phyloP scores from a whole-genome alignment of 2,797 vertebrate genomes.

The Cichlasoma orientale region DNA sequence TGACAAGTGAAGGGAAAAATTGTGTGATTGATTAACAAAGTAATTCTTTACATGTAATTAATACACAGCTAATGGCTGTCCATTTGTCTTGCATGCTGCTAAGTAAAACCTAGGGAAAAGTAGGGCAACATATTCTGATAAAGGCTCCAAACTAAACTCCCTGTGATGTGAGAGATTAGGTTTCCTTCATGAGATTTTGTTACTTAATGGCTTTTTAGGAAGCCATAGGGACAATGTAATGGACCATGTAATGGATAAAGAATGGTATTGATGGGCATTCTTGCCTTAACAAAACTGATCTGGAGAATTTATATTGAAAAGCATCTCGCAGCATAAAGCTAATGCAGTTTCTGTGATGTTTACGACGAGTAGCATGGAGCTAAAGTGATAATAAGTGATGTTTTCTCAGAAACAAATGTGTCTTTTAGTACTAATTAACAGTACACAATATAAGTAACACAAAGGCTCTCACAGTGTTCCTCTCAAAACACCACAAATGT shows the following conservation, averaged over 20 bases:
- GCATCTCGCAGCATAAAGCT: slow-evolving; percentile 28
- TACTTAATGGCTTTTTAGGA: slow-evolving; percentile 74
- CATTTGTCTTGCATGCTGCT: slow-evolving; percentile 75
- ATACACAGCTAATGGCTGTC: slow-evolving; percentile 80
- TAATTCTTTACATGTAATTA: slow-evolving; percentile 85
- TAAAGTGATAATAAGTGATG: slow-evolving; percentile 21
- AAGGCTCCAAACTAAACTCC: slow-evolving; percentile 66
- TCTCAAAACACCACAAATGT: slow-evolving; percentile 15
- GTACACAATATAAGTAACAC: slow-evolving; percentile 3
- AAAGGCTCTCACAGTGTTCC: slow-evolving; percentile 7
- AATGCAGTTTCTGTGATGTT: slow-evolving; percentile 34
- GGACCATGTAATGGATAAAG: slow-evolving; percentile 77
- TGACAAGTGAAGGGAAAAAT: slow-evolving; percentile 78
- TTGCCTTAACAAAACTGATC: slow-evolving; percentile 73
- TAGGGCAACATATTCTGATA: slow-evolving; percentile 61
- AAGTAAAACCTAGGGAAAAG: slow-evolving; percentile 58
- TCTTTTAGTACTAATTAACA: slow-evolving; percentile 2
- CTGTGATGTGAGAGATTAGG: slow-evolving; percentile 61
- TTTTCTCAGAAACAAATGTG: slow-evolving; percentile 33
- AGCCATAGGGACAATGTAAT: slow-evolving; percentile 75
- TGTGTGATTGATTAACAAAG: slow-evolving; percentile 83
- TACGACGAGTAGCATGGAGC: slow-evolving; percentile 11
- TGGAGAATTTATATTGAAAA: slow-evolving; percentile 63
- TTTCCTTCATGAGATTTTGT: slow-evolving; percentile 73
- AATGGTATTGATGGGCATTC: slow-evolving; percentile 74